Evolutionary conservation across 2,888 invertebrate species (phyloP).

Genomic region (Andricus quercusramuli): DNA sequence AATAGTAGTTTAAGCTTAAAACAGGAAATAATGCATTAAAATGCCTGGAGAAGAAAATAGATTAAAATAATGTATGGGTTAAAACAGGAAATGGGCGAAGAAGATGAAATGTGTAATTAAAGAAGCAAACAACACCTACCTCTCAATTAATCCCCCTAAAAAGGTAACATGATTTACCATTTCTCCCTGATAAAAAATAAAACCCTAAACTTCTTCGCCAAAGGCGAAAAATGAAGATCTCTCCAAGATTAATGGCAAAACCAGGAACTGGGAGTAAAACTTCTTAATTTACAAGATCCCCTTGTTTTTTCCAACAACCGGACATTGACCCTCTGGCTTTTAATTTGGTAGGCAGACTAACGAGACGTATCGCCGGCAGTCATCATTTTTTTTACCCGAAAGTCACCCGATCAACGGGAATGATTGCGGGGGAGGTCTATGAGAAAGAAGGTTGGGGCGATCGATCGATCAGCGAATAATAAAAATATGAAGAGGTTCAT

Average conservation of each 20-base stretch:
- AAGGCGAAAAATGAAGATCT: not conserved
- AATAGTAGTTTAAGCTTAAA: too few relatives aligned
- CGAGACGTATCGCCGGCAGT: conserved; percentile 24
- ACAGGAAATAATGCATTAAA: too few relatives aligned
- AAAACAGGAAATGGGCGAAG: not conserved
- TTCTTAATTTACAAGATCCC: conserved; percentile 25
- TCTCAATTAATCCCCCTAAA: too few relatives aligned
- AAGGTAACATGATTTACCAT: too few relatives aligned
- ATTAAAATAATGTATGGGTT: too few relatives aligned
- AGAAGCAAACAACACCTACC: too few relatives aligned
- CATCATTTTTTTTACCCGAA: conserved; percentile 12
- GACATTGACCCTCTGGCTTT: conserved; percentile 30
- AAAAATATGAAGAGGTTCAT: conserved; percentile 65
- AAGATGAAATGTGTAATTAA: not conserved
- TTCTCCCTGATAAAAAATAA: not conserved
- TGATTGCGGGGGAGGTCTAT: conserved; percentile 40
- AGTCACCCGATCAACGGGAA: not conserved
- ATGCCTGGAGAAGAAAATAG: too few relatives aligned
- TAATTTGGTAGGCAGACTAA: conserved; percentile 15
- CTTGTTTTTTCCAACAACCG: conserved; percentile 31
- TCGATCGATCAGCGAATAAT: conserved; percentile 57
- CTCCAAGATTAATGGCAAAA: not conserved
- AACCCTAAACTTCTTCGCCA: not conserved
- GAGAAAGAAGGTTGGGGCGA: conserved; percentile 29
- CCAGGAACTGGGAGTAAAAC: conserved; percentile 5